Evolutionary conservation across 2,113 vertebrate species (phyloP).

Genomic region (Micromys minutus): DNA sequence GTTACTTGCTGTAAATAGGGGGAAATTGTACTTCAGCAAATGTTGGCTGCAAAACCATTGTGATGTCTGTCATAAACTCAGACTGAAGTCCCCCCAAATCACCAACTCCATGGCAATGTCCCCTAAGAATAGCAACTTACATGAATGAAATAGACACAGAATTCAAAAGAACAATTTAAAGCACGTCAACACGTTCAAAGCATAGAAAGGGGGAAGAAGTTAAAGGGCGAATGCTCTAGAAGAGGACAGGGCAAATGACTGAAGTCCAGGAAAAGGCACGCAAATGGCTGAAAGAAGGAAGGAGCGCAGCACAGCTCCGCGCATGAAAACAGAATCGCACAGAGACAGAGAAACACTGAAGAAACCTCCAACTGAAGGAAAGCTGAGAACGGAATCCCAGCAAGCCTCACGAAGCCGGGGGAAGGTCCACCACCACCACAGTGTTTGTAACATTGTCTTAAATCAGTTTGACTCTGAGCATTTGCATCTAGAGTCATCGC

Average conservation of each 20-base stretch:
- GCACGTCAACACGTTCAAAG: not conserved
- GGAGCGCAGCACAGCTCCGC: not conserved
- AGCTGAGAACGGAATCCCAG: not conserved
- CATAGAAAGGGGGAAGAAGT: not conserved
- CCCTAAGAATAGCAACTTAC: not conserved
- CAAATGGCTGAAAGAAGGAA: not conserved
- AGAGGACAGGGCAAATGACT: not conserved
- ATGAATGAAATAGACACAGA: not conserved
- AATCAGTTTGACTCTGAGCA: not conserved
- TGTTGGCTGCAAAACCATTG: not conserved
- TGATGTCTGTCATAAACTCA: not conserved
- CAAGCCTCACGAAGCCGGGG: not conserved
- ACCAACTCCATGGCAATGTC: not conserved
- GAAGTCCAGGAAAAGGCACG: not conserved
- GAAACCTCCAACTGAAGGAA: not conserved
- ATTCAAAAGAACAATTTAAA: not conserved
- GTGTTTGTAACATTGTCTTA: not conserved
- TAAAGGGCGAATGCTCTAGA: not conserved
- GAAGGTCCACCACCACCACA: not conserved
- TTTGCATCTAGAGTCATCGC: fast-evolving
- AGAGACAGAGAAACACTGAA: not conserved
- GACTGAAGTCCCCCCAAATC: not conserved
- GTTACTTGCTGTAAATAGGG: not conserved
- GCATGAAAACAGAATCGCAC: not conserved
- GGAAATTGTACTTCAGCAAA: not conserved